A percentile compares a stretch with the other conserved stretches of the same genome.
These are phyloP conservation scores for Tenthredo scrophulariae DNA, from an alignment of 2,888 invertebrate species.

Conservation along the genomic window DNA sequence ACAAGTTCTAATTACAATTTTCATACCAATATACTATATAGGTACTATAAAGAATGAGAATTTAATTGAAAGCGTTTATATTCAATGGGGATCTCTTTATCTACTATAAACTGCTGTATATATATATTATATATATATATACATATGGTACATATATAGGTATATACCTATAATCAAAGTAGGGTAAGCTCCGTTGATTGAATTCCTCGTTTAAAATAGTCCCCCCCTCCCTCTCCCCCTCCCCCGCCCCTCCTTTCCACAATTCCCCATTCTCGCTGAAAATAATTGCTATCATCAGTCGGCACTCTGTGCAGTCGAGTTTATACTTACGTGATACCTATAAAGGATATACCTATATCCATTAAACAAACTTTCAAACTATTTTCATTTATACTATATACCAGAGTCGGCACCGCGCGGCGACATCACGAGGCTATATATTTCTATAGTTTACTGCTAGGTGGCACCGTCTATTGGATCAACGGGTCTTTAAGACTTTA, in stretches of 20 bases:
- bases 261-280: neutral
- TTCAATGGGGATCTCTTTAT: neutral
- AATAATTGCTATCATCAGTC: conserved; percentile 16
- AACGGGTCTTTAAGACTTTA: neutral
- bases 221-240: neutral
- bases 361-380: conserved; percentile 39
- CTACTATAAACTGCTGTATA: neutral
- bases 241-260: neutral
- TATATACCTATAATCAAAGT: neutral
- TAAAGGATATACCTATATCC: neutral
- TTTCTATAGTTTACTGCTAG: conserved; percentile 15
- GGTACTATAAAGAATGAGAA: neutral
- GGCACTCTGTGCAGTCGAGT: neutral
- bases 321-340: neutral
- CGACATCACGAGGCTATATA: neutral
- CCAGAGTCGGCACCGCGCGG: conserved; percentile 5
- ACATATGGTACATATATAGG: neutral
- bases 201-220: neutral
- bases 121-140: neutral
- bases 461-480: conserved; percentile 9
- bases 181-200: neutral
- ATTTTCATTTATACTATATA: conserved; percentile 58
- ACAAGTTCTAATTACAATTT: conserved; percentile 28
- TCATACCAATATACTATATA: neutral
- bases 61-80: conserved; percentile 14